Conservation (phyloP, 2,888 invertebrate genomes). For the Himalopsyche anomala region DNA sequence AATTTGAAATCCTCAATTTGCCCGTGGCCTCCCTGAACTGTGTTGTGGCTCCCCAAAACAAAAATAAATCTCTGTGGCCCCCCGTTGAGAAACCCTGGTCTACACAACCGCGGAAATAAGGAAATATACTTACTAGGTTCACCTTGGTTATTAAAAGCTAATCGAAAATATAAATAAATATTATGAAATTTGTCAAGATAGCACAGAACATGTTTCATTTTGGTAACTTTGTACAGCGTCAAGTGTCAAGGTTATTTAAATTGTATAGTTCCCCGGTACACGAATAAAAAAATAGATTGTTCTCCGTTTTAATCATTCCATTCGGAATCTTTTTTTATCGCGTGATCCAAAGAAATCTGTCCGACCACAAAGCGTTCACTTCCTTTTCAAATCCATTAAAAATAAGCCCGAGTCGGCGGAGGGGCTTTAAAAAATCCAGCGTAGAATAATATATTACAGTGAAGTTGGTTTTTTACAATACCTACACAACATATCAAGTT, state of each 20-base stretch:
- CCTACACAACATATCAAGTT: neutral
- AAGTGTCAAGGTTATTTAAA: constrained; percentile 9
- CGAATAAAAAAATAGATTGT: constrained; percentile 2
- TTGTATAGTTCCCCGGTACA: constrained; percentile 11
- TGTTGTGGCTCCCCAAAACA: no score
- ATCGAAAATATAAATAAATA: neutral
- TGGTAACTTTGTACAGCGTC: neutral
- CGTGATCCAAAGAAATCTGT: constrained; percentile 19
- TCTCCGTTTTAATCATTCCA: constrained; percentile 2
- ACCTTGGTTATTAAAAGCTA: neutral
- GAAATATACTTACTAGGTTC: neutral
- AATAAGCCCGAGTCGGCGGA: neutral
- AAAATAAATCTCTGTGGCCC: no score
- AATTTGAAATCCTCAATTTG: no score
- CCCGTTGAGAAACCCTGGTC: no score
- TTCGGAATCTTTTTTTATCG: neutral
- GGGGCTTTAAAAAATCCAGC: neutral
- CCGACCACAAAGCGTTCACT: constrained; percentile 16
- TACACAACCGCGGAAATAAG: neutral
- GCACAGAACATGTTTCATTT: neutral
- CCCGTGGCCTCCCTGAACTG: no score
- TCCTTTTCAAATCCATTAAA: constrained; percentile 1
- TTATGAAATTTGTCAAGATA: constrained; percentile 10
- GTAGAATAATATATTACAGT: neutral
- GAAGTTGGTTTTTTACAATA: neutral